phyloP scores from a whole-genome alignment of 2,113 vertebrate species.

The Riparia riparia region DNA sequence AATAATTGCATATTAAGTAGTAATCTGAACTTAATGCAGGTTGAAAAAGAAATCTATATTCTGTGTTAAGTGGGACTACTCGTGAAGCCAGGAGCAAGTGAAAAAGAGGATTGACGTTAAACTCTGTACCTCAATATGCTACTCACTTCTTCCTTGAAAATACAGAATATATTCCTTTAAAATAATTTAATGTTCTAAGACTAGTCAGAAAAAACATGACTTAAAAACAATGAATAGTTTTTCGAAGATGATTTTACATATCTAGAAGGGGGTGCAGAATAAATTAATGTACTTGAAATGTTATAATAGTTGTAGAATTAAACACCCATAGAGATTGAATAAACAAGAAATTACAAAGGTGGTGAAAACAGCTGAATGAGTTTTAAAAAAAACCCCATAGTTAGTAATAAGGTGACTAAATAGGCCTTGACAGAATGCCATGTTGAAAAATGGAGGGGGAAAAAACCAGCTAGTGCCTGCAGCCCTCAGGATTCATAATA shows the following conservation, averaged over 20 bases:
- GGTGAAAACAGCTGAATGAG: background rate
- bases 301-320: slow-evolving; percentile 13
- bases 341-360: background rate
- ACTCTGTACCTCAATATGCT: background rate
- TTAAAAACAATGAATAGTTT: background rate
- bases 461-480: background rate
- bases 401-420: slow-evolving; percentile 4
- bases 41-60: background rate
- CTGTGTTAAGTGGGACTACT: background rate
- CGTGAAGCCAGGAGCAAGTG: background rate
- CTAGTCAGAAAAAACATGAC: background rate
- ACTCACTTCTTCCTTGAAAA: background rate
- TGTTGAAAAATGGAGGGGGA: background rate
- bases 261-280: background rate
- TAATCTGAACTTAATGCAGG: background rate
- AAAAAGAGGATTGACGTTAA: background rate
- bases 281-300: background rate
- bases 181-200: background rate
- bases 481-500: background rate
- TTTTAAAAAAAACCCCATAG: background rate
- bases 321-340: background rate
- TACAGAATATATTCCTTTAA: background rate
- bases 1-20: background rate
- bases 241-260: background rate
- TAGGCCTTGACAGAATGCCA: background rate